Conservation (phyloP, 2,797 vertebrate genomes). For the Rhabdophis nuchalis region DNA sequence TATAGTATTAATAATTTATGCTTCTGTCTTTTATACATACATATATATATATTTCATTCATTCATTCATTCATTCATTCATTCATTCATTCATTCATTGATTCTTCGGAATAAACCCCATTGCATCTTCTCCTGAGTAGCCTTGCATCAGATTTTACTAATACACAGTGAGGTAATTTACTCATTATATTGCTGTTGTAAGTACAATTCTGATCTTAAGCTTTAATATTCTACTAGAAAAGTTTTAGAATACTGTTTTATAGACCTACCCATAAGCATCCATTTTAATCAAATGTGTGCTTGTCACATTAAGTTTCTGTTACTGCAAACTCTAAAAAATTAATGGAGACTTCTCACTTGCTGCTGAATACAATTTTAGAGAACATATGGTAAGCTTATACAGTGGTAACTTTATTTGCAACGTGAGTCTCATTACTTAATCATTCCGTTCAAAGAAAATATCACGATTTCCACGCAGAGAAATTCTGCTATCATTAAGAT, state of each 20-base stretch:
- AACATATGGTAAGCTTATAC: background rate
- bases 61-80: too few species aligned
- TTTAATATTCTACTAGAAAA: background rate
- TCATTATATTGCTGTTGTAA: background rate
- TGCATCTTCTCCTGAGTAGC: background rate
- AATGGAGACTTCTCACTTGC: background rate
- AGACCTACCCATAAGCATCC: background rate
- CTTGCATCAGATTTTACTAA: background rate
- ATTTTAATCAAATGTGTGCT: background rate
- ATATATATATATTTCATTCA: too few species aligned
- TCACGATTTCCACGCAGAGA: background rate
- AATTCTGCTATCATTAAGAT: background rate
- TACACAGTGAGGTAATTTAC: background rate
- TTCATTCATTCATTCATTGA: too few species aligned
- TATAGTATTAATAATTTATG: background rate
- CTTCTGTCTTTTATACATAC: too few species aligned
- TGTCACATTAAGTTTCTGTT: background rate
- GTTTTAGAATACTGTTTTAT: background rate
- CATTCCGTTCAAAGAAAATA: conserved; percentile 4
- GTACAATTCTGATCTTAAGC: background rate
- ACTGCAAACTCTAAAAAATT: background rate
- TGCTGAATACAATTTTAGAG: background rate
- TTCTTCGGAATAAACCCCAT: background rate
- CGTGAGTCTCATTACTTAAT: background rate
- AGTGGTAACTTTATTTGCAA: conserved; percentile 20